A percentile compares a stretch with the other conserved stretches of the same genome.
These are phyloP conservation scores for Cryptosula pallasiana DNA, from an alignment of 2,888 invertebrate species.

Conservation along the genomic window DNA sequence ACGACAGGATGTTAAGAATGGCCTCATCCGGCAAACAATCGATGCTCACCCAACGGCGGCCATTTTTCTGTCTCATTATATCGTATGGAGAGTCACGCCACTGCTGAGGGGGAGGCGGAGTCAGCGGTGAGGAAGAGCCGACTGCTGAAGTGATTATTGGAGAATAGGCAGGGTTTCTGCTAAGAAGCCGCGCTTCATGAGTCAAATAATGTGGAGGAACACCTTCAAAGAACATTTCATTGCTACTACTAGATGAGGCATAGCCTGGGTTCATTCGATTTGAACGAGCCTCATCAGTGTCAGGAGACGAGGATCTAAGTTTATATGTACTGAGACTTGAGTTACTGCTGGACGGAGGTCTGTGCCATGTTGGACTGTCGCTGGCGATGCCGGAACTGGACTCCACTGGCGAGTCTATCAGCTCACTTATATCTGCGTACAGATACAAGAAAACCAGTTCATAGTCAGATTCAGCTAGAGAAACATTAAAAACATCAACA, in stretches of 20 bases:
- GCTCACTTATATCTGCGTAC: constrained; percentile 11
- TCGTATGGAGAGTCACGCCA: constrained; percentile 19
- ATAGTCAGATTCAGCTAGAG: too few species aligned
- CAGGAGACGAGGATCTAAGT: constrained; percentile 21
- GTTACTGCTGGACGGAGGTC: constrained; percentile 22
- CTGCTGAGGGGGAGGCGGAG: constrained; percentile 11
- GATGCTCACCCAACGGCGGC: constrained; percentile 28
- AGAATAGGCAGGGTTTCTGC: constrained; percentile 1
- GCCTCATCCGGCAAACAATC: constrained; percentile 62
- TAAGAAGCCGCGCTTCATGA: constrained; percentile 2
- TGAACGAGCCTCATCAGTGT: constrained; percentile 24
- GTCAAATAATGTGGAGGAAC: background rate
- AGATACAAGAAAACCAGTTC: too few species aligned
- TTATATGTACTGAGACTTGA: constrained; percentile 24
- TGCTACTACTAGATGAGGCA: constrained; percentile 24
- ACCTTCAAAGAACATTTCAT: constrained; percentile 18
- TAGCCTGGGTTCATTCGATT: constrained; percentile 16
- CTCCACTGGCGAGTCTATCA: constrained; percentile 34
- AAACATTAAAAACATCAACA: background rate
- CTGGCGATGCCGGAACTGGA: constrained; percentile 51
- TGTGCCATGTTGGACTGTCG: constrained; percentile 29
- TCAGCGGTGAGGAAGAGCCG: constrained; percentile 3
- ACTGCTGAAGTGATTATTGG: background rate
- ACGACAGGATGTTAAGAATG: constrained; percentile 66
- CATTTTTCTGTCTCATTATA: background rate